Percentiles rank a stretch among this genome's conserved stretches.
phyloP scores from a whole-genome alignment of 1,140 invertebrate genomes.

The Bombyx mori region DNA sequence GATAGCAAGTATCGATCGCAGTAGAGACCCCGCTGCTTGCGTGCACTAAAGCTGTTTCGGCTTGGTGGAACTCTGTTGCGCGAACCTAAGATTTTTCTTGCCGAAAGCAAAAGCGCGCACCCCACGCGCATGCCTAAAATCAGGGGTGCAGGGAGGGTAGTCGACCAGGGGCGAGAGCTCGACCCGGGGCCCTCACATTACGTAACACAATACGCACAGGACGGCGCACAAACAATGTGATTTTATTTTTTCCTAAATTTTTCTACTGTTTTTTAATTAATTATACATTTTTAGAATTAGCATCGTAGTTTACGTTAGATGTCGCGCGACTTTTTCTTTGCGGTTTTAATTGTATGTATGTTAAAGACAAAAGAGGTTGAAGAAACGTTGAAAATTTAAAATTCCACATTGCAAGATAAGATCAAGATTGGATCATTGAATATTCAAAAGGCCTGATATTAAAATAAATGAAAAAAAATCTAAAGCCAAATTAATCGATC shows the following conservation, averaged over 20 bases:
- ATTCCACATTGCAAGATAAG: too few species aligned
- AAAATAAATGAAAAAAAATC: too few species aligned
- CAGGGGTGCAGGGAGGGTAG: slow-evolving; percentile 20
- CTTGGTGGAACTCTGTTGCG: not conserved
- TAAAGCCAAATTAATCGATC: too few species aligned
- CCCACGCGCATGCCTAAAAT: slow-evolving; percentile 13
- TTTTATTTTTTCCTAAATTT: slow-evolving; percentile 59
- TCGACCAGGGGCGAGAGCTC: slow-evolving; percentile 31
- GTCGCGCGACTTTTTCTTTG: slow-evolving; percentile 39
- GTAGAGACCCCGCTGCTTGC: not conserved
- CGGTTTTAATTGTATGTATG: too few species aligned
- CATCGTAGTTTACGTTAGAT: slow-evolving; percentile 51
- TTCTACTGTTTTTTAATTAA: slow-evolving; percentile 61
- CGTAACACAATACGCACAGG: slow-evolving; percentile 65
- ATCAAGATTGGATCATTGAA: too few species aligned
- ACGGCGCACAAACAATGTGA: slow-evolving; percentile 70
- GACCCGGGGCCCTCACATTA: slow-evolving; percentile 54
- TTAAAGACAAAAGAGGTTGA: too few species aligned
- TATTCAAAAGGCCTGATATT: too few species aligned
- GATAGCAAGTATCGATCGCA: slow-evolving; percentile 3
- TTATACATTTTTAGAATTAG: slow-evolving; percentile 65
- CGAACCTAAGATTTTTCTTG: slow-evolving; percentile 16
- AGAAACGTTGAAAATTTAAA: too few species aligned
- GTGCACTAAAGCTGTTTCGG: not conserved
- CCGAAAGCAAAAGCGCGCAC: slow-evolving; percentile 10